Evolutionary conservation across 1,140 invertebrate species (phyloP).

Genomic region (Lamellibrachia luymesi): DNA sequence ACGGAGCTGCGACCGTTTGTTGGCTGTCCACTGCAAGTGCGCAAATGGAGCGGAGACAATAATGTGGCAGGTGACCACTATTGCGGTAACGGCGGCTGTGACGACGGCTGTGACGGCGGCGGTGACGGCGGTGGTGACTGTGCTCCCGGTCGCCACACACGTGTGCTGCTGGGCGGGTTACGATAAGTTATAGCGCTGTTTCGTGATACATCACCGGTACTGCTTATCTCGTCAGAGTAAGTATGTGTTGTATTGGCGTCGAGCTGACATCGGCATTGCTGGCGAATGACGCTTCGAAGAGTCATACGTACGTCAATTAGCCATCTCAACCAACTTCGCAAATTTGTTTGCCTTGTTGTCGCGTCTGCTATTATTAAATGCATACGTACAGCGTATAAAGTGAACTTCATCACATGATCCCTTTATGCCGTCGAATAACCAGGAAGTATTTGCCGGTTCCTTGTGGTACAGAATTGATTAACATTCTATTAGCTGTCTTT

Average conservation of each 20-base stretch:
- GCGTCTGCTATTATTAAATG: neutral
- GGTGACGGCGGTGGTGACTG: neutral
- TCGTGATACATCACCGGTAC: neutral
- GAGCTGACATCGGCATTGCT: neutral
- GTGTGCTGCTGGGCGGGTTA: neutral
- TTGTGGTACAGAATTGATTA: neutral
- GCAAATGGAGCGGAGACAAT: neutral
- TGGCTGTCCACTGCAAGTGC: neutral
- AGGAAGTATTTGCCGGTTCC: neutral
- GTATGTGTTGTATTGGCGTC: neutral
- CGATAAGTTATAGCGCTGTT: neutral
- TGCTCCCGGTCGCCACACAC: neutral
- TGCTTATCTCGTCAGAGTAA: neutral
- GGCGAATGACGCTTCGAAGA: neutral
- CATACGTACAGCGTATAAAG: neutral
- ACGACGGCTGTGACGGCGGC: neutral
- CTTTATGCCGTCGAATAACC: neutral
- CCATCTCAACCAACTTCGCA: neutral
- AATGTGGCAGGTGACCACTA: neutral
- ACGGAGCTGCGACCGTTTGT: neutral
- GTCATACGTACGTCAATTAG: neutral
- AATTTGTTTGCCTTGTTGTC: neutral
- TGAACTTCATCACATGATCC: neutral
- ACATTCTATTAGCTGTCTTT: neutral
- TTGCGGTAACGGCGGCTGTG: neutral